Base-by-base conservation (phyloP, 2,888 invertebrate genomes). In the Poecilobothrus nobilitatus region DNA sequence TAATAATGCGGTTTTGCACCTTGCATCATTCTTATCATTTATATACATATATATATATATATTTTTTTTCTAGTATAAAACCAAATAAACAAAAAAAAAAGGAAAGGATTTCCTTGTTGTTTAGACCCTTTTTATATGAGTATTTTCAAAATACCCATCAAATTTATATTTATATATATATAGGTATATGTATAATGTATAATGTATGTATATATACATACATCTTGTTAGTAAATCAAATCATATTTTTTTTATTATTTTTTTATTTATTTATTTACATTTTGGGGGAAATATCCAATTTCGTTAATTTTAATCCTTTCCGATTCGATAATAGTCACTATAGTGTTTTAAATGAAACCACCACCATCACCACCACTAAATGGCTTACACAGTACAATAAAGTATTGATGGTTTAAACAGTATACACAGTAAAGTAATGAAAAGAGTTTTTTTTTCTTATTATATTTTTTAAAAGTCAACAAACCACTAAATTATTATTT, bases 301-400 rank as follows among this genome's bases (percentile, higher is more conserved):
- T 75, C 76, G 78, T 77, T 80, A 80, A 80, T 80, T 79, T 78
- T 80, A 80, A 80, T 80, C 80, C 80, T 79, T 80, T 77, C 78
- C 79, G 78, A 77, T 79, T 79, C 76, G 80, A 80, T 80, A 78
- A 77, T 76, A 71, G 73, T 27, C 18, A 27, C 18, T 63, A 5
- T 63, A 21, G 22, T 63, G 22, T 63, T 27, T 27, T 27, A 27
- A 27, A 27, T 27, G 27, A 27, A 27, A 27, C 27, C 27, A 27
- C 27, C 27, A 27, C 27, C 27, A 27, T 27, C 27, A 27, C 27
- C 27, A 27, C 3, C 27, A 4, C 27, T 27, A 27, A 27, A 27
- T n/a, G n/a, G n/a, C n/a, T n/a, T n/a, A n/a, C n/a, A 27, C 27
- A 2, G 27, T 4, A 27, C 27, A 27, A 27, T 27, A 27, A 27